phyloP scores from a whole-genome alignment of 2,888 invertebrate genomes.

The Cryptus viduatorius region DNA sequence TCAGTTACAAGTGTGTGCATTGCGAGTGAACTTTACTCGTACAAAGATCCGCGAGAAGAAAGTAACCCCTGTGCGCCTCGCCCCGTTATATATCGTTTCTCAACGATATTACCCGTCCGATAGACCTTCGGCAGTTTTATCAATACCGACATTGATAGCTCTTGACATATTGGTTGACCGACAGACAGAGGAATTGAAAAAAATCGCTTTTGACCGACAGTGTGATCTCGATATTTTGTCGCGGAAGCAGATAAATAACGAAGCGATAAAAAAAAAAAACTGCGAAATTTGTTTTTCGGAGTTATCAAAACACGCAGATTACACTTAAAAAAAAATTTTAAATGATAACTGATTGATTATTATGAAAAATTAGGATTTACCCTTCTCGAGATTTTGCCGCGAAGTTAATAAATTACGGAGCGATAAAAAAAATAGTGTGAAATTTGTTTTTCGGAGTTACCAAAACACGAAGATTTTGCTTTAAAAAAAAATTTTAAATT shows the following conservation, averaged over 20 bases:
- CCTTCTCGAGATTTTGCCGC: neutral
- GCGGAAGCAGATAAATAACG: neutral
- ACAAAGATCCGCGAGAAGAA: constrained; percentile 7
- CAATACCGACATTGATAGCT: constrained; percentile 40
- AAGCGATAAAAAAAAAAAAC: constrained; percentile 21
- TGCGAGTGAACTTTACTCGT: constrained; percentile 33
- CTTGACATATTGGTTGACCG: constrained; percentile 18
- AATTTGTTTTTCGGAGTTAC: too few species aligned
- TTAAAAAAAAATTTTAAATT: too few species aligned
- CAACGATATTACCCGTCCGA: constrained; percentile 30
- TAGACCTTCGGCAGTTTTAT: constrained; percentile 13
- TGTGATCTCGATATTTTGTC: neutral
- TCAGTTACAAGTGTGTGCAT: constrained; percentile 42
- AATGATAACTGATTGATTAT: too few species aligned
- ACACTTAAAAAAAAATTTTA: too few species aligned
- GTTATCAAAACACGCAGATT: too few species aligned
- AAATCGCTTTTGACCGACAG: neutral
- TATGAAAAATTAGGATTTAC: too few species aligned
- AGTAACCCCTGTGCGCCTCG: constrained; percentile 3
- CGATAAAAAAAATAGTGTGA: neutral
- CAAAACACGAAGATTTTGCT: too few species aligned
- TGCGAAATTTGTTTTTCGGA: neutral
- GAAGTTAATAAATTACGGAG: neutral
- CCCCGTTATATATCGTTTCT: neutral
- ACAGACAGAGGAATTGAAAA: neutral